Evolutionary conservation across 2,888 invertebrate genomes (phyloP).

Genomic region (Sycophila texana): DNA sequence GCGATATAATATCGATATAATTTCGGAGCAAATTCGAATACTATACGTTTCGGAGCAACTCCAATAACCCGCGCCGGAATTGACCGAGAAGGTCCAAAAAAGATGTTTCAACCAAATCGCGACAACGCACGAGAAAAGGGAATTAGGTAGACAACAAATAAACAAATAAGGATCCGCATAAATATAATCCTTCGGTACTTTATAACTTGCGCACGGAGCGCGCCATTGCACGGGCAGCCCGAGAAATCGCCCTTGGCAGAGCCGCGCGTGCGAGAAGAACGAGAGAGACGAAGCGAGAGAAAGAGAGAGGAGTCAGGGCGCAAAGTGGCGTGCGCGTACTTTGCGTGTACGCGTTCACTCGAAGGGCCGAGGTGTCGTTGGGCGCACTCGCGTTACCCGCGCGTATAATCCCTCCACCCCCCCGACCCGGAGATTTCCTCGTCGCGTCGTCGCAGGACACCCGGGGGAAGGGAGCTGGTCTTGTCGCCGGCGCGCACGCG

Average conservation of each 20-base stretch:
- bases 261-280: too few relatives aligned
- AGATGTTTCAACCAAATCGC: too few relatives aligned
- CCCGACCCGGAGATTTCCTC: neutral
- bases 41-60: too few relatives aligned
- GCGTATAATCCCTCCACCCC: neutral
- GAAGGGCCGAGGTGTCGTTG: neutral
- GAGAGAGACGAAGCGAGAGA: too few relatives aligned
- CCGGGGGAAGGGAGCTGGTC: neutral
- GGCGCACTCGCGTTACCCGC: neutral
- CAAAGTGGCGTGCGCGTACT: slow-evolving; percentile 42
- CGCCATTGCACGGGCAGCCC: neutral
- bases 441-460: neutral
- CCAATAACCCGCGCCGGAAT: too few relatives aligned
- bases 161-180: too few relatives aligned
- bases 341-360: neutral
- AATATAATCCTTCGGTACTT: neutral
- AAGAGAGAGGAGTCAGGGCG: neutral
- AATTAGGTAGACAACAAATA: too few relatives aligned
- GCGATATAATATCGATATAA: too few relatives aligned
- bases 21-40: too few relatives aligned
- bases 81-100: too few relatives aligned
- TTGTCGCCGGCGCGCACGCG: slow-evolving; percentile 23
- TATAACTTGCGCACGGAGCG: neutral
- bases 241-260: neutral
- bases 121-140: too few relatives aligned